Conservation (phyloP, 2,113 vertebrate genomes). For the Rhagologus leucostigma region DNA sequence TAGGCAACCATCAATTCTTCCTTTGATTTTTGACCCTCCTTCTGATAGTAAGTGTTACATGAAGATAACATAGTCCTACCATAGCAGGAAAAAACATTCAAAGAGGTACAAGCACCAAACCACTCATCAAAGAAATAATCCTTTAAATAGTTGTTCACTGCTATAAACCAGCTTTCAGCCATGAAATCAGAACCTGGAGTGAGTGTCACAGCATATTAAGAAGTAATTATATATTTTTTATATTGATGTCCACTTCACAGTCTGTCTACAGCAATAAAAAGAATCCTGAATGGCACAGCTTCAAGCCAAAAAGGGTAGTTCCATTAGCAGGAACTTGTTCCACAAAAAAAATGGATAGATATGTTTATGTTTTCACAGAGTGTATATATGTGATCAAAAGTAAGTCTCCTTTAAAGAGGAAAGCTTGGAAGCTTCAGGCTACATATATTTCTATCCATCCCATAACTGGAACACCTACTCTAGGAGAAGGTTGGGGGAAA, state of each 20-base stretch:
- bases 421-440: not conserved
- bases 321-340: not conserved
- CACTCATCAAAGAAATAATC: not conserved
- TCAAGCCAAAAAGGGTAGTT: not conserved
- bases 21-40: slow-evolving; percentile 33
- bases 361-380: not conserved
- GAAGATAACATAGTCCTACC: not conserved
- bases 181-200: not conserved
- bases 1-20: slow-evolving; percentile 22
- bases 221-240: not conserved
- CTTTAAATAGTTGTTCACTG: not conserved
- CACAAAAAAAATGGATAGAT: not conserved
- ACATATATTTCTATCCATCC: not conserved
- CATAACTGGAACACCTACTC: not conserved
- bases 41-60: not conserved
- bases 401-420: not conserved
- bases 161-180: not conserved
- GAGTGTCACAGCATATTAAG: not conserved
- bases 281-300: not conserved
- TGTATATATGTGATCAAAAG: not conserved
- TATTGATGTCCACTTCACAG: not conserved
- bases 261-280: not conserved
- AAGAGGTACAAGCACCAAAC: not conserved
- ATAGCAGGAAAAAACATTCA: not conserved
- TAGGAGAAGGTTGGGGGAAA: fast-evolving